A percentile compares a stretch with the other conserved stretches of the same genome.
phyloP scores from a whole-genome alignment of 30 jellyfish, hydroid and myxozoan genomes.

The Hydractinia echinata region DNA sequence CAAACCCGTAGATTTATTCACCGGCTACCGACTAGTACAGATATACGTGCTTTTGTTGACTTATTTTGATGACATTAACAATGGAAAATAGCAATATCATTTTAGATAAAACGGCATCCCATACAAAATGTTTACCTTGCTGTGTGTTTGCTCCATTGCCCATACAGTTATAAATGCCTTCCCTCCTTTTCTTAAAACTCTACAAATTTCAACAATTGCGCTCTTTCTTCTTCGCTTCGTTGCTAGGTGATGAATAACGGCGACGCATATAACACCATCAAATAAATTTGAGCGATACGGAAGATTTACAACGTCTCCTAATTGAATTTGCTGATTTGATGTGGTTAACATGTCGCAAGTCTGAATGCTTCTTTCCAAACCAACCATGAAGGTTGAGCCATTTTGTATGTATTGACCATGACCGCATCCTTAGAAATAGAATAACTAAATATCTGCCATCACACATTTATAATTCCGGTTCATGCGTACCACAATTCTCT shows the following conservation, averaged over 20 bases:
- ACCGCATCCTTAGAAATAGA: constrained; percentile 4
- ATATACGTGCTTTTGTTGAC: too few relatives aligned
- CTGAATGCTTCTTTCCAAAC: neutral
- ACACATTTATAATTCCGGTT: neutral
- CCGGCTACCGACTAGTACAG: too few relatives aligned
- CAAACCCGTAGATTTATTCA: too few relatives aligned
- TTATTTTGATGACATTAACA: too few relatives aligned
- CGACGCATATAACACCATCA: constrained; percentile 12
- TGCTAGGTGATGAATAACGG: constrained; percentile 7
- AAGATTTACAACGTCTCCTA: constrained; percentile 4
- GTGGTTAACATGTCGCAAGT: neutral
- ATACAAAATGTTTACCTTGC: neutral
- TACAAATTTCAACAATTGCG: neutral
- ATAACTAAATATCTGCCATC: neutral
- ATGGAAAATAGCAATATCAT: too few relatives aligned
- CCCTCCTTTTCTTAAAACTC: constrained; percentile 2
- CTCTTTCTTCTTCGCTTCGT: neutral
- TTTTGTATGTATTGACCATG: neutral
- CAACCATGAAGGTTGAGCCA: neutral
- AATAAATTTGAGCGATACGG: constrained; percentile 5
- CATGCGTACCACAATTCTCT: neutral
- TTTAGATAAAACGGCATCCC: neutral
- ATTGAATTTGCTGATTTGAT: neutral
- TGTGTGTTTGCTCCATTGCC: neutral
- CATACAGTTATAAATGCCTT: neutral